Conservation (phyloP, 2,113 vertebrate species). For the Trichomycterus rosablanca region DNA sequence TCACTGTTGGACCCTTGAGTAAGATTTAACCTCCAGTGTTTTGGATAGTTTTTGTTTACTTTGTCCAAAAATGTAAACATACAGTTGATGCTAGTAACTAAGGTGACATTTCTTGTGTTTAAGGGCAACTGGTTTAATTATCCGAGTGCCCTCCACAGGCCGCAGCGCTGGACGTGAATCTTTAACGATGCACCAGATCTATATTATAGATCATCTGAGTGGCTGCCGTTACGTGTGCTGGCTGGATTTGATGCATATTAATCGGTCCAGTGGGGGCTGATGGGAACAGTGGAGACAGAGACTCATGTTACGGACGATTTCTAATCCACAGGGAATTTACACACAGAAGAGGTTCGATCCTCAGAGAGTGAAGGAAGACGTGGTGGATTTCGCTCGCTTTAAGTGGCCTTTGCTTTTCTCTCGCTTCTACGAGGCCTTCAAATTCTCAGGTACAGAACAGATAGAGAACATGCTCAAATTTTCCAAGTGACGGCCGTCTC, state of each 20-base stretch:
- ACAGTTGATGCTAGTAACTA: slow-evolving; percentile 4
- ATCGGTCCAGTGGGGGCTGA: slow-evolving; percentile 4
- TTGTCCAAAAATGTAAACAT: too few relatives aligned
- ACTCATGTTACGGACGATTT: slow-evolving; percentile 16
- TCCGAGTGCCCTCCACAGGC: slow-evolving; percentile 18
- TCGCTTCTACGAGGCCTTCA: slow-evolving; percentile 96
- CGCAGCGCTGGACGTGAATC: slow-evolving; percentile 34
- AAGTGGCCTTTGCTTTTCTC: slow-evolving; percentile 98
- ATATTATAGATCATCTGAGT: slow-evolving; percentile 30
- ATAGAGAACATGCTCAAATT: too few relatives aligned
- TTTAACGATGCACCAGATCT: slow-evolving; percentile 22
- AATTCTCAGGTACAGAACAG: slow-evolving; percentile 97
- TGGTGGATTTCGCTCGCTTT: slow-evolving; percentile 94
- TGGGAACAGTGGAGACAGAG: neutral
- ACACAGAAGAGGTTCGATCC: slow-evolving; percentile 86
- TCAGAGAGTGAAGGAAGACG: slow-evolving; percentile 93
- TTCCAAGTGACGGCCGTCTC: too few relatives aligned
- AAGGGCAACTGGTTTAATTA: slow-evolving; percentile 28
- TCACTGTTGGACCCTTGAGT: too few relatives aligned
- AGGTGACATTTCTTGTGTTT: slow-evolving; percentile 27
- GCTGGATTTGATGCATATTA: slow-evolving; percentile 20
- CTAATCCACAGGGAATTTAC: slow-evolving; percentile 80
- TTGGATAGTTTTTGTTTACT: too few relatives aligned
- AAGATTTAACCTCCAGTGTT: too few relatives aligned
- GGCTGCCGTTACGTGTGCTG: slow-evolving; percentile 16